A percentile compares a stretch with the other conserved stretches of the same genome.
These are phyloP conservation scores for Pteropus rufus DNA, from an alignment of 2,797 vertebrate species.

Conservation along the genomic window DNA sequence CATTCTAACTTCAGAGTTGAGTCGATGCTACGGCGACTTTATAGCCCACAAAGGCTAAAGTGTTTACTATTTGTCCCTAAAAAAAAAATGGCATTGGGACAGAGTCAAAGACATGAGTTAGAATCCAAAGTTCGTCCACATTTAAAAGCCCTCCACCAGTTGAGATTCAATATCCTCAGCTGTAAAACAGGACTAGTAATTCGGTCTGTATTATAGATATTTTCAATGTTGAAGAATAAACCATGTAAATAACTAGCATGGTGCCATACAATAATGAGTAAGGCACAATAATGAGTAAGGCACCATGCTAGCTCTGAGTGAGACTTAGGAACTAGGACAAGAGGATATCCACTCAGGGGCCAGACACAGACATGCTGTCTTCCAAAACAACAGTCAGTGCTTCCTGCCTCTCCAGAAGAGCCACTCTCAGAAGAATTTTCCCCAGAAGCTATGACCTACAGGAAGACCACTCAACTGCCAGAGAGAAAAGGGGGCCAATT, in stretches of 20 bases:
- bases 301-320: background rate
- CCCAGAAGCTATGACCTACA: background rate
- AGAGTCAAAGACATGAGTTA: background rate
- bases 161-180: background rate
- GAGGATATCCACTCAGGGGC: background rate
- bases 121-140: background rate
- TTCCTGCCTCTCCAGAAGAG: background rate
- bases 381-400: background rate
- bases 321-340: background rate
- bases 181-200: background rate
- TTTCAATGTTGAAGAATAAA: background rate
- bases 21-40: background rate
- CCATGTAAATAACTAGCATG: background rate
- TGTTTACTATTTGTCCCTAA: background rate
- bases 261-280: accelerated
- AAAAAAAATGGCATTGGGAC: background rate
- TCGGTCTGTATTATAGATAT: background rate
- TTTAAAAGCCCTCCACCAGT: background rate
- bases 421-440: background rate
- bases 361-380: background rate
- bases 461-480: background rate
- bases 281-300: accelerated
- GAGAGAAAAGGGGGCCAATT: background rate
- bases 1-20: background rate
- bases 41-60: background rate